Evolutionary conservation across 2,797 vertebrate genomes (phyloP).

Genomic region (Danio aesculapii): DNA sequence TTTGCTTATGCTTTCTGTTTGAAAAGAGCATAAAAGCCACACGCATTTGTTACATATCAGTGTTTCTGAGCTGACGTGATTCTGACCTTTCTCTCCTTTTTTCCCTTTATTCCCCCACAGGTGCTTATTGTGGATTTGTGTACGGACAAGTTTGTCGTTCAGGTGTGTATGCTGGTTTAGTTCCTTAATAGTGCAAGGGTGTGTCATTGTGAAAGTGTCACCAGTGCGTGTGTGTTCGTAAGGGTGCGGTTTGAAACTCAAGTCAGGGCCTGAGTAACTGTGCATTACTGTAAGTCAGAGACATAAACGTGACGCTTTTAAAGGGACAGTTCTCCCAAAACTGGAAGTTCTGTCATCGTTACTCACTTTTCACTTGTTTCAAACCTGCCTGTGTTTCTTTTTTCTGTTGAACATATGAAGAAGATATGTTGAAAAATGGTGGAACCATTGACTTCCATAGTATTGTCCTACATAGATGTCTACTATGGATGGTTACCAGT

Average conservation of each 20-base stretch:
- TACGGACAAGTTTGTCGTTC: constrained; percentile 90
- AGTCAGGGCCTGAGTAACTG: constrained; percentile 40
- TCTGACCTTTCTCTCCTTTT: background rate
- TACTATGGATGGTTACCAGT: too few species aligned
- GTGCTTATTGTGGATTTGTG: constrained; percentile 98
- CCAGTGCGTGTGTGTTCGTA: constrained; percentile 20
- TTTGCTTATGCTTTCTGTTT: background rate
- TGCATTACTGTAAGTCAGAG: constrained; percentile 7
- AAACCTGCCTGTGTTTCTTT: too few species aligned
- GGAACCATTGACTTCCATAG: too few species aligned
- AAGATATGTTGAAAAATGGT: too few species aligned
- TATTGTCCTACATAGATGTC: too few species aligned
- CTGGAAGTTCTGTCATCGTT: too few species aligned
- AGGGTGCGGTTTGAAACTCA: constrained; percentile 31
- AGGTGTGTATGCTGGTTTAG: constrained; percentile 78
- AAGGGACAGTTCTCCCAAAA: background rate
- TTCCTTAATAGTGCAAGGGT: constrained; percentile 17
- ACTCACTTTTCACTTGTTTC: too few species aligned
- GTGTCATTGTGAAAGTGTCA: constrained; percentile 39
- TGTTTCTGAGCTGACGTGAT: background rate
- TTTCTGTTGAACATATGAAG: too few species aligned
- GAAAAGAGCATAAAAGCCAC: background rate
- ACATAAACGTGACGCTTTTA: constrained; percentile 8
- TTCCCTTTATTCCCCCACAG: constrained; percentile 71
- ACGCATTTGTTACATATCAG: background rate